A percentile compares a stretch with the other conserved stretches of the same genome.
These are phyloP conservation scores for Camponotus vicinus DNA, from an alignment of 1,140 invertebrate genomes.

Conservation along the genomic window DNA sequence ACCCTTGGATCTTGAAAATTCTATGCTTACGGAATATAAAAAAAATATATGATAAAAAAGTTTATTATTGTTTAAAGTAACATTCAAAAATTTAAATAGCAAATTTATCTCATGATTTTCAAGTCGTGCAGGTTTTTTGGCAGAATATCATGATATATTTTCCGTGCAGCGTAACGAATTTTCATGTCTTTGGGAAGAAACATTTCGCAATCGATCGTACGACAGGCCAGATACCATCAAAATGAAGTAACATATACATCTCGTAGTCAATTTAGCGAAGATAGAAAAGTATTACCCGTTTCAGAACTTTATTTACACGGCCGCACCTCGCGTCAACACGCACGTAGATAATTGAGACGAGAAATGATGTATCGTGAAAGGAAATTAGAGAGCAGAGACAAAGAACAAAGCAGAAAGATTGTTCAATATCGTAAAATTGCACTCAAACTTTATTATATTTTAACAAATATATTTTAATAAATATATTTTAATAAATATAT, in stretches of 20 bases:
- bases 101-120: constrained; percentile 11
- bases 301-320: constrained; percentile 80
- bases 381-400: constrained; percentile 66
- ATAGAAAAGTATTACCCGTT: constrained; percentile 42
- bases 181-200: constrained; percentile 51
- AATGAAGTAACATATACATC: constrained; percentile 46
- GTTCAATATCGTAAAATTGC: constrained; percentile 4
- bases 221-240: constrained; percentile 53
- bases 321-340: constrained; percentile 84
- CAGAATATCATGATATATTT: not conserved
- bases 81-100: not conserved
- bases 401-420: constrained; percentile 64
- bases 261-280: constrained; percentile 27
- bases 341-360: constrained; percentile 63
- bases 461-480: too few species aligned
- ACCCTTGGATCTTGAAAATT: constrained; percentile 39
- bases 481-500: too few species aligned
- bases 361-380: constrained; percentile 63
- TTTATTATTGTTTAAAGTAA: not conserved
- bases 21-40: not conserved
- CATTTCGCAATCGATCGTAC: constrained; percentile 36
- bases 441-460: constrained; percentile 19
- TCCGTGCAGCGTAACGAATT: not conserved
- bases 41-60: not conserved
- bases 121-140: not conserved